These are phyloP conservation scores for Pantherophis guttatus DNA, from an alignment of 2,113 vertebrate genomes.

Conservation along the genomic window DNA sequence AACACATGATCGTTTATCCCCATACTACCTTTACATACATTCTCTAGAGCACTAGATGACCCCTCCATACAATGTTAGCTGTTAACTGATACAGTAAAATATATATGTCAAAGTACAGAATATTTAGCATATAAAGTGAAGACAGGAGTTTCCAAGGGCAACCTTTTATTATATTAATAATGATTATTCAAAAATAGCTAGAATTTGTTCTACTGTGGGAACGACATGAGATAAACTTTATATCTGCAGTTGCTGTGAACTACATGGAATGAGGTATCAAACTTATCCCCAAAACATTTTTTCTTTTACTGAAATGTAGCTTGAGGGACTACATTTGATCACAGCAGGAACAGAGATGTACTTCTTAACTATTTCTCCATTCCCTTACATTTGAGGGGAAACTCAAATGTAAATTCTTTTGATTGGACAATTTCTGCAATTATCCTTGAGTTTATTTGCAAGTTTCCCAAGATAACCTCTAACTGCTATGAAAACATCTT, in stretches of 20 bases:
- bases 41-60: neutral
- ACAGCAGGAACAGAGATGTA: neutral
- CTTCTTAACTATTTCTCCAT: neutral
- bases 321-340: neutral
- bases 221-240: neutral
- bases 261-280: neutral
- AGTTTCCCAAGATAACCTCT: neutral
- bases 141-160: neutral
- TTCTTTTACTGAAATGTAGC: neutral
- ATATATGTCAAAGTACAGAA: neutral
- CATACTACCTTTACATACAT: neutral
- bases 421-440: neutral
- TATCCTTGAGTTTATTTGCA: neutral
- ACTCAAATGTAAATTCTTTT: neutral
- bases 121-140: neutral
- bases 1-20: neutral
- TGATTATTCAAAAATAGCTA: neutral
- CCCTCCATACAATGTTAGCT: neutral
- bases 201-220: neutral
- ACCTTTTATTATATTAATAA: neutral
- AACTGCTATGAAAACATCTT: neutral
- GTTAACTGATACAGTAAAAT: neutral
- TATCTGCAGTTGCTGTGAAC: neutral
- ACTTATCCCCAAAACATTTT: neutral
- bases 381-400: neutral